Conservation (phyloP, 2,888 invertebrate species). For the Blastobasis adustella region DNA sequence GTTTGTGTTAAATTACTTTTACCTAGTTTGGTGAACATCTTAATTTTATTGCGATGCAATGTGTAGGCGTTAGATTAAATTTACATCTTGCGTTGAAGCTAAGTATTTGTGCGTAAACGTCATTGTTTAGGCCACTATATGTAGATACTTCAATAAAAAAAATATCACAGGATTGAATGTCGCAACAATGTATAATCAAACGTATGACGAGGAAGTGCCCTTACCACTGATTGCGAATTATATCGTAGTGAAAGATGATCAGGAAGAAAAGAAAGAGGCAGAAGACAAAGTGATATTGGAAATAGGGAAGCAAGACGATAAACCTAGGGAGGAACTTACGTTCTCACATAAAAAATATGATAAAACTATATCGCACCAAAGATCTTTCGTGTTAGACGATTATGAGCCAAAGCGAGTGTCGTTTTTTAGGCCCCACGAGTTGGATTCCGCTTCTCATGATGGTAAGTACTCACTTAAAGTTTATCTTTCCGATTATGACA, state of each 20-base stretch:
- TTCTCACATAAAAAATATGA: constrained; percentile 71
- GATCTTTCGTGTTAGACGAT: constrained; percentile 63
- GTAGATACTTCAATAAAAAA: no score
- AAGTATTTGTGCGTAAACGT: no score
- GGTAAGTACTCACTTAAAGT: constrained; percentile 33
- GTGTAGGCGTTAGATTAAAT: no score
- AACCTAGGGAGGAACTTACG: constrained; percentile 55
- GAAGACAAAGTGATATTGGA: constrained; percentile 66
- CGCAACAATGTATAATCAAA: constrained; percentile 47
- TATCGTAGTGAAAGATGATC: constrained; percentile 51
- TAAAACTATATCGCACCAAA: constrained; percentile 64
- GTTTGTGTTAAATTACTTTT: background rate
- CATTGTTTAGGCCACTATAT: no score
- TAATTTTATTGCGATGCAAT: no score
- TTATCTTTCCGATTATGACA: background rate
- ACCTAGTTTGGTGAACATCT: no score
- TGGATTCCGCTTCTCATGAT: constrained; percentile 41
- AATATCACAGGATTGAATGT: constrained; percentile 1
- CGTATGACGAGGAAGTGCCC: constrained; percentile 53
- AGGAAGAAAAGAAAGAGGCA: constrained; percentile 47
- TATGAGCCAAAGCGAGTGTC: constrained; percentile 51
- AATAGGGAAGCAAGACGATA: constrained; percentile 67
- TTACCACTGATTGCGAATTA: constrained; percentile 58
- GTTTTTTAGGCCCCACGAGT: constrained; percentile 55
- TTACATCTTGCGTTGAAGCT: no score